Evolutionary conservation across 1,140 invertebrate genomes (phyloP).

Genomic region (Cydia amplana): DNA sequence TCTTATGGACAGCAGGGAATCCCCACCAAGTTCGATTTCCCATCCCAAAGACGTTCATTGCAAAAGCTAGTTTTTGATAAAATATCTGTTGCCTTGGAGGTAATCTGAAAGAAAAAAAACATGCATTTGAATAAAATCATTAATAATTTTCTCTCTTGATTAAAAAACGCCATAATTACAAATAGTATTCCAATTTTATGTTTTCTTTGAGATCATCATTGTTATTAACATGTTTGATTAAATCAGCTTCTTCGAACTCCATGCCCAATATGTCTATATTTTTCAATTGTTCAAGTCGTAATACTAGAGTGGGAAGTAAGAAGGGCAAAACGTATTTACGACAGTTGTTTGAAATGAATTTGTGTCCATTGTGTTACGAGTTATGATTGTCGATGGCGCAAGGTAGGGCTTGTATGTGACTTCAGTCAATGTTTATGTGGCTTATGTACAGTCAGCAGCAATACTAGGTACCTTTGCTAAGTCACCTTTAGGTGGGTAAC

Average conservation of each 20-base stretch:
- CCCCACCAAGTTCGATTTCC: constrained; percentile 39
- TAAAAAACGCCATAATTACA: neutral
- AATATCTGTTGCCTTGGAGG: constrained; percentile 43
- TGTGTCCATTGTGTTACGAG: neutral
- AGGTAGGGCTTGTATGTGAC: no score
- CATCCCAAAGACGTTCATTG: constrained; percentile 36
- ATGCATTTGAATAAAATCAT: neutral
- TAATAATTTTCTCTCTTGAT: no score
- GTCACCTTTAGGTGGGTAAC: no score
- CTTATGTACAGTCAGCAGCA: no score
- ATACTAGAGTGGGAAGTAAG: neutral
- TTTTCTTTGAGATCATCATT: neutral
- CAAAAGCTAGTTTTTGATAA: constrained; percentile 38
- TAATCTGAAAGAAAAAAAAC: constrained; percentile 39
- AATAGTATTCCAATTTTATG: neutral
- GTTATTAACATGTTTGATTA: neutral
- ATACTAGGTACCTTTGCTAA: no score
- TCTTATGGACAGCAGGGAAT: constrained; percentile 22
- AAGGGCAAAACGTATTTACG: neutral
- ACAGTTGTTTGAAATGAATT: neutral
- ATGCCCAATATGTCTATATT: neutral
- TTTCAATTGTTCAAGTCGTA: neutral
- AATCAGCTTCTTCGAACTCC: neutral
- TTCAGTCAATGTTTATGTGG: no score
- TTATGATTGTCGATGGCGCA: no score